These are phyloP conservation scores for Atractosteus spatula DNA, from an alignment of 2,113 vertebrate genomes.

Conservation along the genomic window DNA sequence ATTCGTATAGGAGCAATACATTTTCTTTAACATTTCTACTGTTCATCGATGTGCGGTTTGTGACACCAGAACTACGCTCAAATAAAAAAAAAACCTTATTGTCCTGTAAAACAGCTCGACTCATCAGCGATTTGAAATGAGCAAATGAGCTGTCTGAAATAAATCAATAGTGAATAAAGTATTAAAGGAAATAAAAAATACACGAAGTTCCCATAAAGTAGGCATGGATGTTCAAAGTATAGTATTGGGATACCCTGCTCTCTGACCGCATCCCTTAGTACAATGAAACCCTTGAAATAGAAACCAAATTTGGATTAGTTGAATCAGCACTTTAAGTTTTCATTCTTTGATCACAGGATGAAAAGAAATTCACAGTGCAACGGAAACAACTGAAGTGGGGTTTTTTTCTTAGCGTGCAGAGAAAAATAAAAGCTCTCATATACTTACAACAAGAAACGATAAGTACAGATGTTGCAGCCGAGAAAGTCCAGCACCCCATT, in stretches of 20 bases:
- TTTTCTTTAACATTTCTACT: too few species aligned
- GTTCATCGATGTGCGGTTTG: too few species aligned
- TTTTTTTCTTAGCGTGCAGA: constrained; percentile 24
- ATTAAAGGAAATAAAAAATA: background rate
- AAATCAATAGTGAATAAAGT: too few species aligned
- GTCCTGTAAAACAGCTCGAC: too few species aligned
- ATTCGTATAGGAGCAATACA: too few species aligned
- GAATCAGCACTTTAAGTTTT: background rate
- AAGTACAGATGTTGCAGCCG: constrained; percentile 50
- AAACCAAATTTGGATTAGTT: background rate
- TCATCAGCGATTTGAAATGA: too few species aligned
- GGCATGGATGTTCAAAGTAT: background rate
- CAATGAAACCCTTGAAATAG: background rate
- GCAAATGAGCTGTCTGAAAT: too few species aligned
- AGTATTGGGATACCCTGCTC: background rate
- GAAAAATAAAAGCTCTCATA: constrained; percentile 35
- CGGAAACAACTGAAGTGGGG: constrained; percentile 18
- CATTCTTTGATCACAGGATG: background rate
- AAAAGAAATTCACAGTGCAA: constrained; percentile 4
- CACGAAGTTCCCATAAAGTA: background rate
- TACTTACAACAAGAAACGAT: constrained; percentile 71
- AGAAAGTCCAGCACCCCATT: constrained; percentile 60
- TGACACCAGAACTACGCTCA: too few species aligned
- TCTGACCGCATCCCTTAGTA: background rate
- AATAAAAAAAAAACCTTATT: too few species aligned